Conservation (phyloP, 1,140 invertebrate genomes). For the Tetragonula clypearis region DNA sequence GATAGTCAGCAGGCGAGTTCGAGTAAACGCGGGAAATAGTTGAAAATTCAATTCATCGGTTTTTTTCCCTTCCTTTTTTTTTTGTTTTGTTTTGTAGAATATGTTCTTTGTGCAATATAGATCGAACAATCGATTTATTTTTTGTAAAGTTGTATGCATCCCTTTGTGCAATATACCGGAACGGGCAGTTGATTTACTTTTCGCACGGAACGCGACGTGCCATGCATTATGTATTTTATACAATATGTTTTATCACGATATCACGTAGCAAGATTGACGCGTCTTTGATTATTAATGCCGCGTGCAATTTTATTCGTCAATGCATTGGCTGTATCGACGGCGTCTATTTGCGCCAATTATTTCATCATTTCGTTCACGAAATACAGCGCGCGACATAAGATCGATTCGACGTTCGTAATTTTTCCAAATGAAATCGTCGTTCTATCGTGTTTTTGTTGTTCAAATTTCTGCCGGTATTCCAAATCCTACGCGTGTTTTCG, state of each 20-base stretch:
- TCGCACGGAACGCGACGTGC: not conserved
- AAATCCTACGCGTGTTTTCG: not conserved
- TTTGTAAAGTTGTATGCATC: not conserved
- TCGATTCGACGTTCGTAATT: not conserved
- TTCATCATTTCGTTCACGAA: not conserved
- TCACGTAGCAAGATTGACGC: not conserved
- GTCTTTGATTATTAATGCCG: not conserved
- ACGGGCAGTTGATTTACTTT: slow-evolving; percentile 13
- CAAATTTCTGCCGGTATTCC: not conserved
- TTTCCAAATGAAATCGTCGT: not conserved
- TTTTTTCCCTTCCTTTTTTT: not conserved
- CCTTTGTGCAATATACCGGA: slow-evolving; percentile 3
- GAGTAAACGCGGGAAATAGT: not conserved
- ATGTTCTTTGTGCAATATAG: slow-evolving; percentile 12
- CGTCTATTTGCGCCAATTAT: not conserved
- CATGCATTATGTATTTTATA: slow-evolving; percentile 22
- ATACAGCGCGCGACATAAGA: too few relatives aligned
- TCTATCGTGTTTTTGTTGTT: not conserved
- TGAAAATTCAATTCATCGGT: slow-evolving; percentile 1
- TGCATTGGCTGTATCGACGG: not conserved
- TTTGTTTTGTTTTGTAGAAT: not conserved
- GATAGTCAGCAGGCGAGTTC: not conserved
- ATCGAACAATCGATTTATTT: slow-evolving; percentile 10
- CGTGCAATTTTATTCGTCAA: not conserved
- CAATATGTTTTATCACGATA: slow-evolving; percentile 7